Evolutionary conservation across 2,113 vertebrate species (phyloP).

Genomic region (Gymnorhina tibicen): DNA sequence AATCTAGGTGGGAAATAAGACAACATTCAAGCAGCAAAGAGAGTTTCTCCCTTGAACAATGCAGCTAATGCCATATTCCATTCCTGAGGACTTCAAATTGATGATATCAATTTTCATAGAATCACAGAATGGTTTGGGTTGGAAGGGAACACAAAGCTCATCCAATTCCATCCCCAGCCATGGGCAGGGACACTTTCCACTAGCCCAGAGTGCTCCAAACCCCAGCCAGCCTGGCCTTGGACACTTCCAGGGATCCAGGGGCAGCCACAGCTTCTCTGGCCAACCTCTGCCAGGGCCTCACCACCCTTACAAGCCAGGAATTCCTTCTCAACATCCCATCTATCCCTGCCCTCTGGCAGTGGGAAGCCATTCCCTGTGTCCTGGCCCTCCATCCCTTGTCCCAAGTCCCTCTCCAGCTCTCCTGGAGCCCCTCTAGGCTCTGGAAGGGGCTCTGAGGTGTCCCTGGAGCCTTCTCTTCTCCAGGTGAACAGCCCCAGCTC

Average conservation of each 20-base stretch:
- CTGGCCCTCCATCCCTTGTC: neutral
- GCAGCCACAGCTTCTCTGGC: neutral
- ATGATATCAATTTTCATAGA: neutral
- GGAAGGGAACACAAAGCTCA: neutral
- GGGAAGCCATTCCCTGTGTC: neutral
- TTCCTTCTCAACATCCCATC: neutral
- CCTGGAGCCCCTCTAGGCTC: neutral
- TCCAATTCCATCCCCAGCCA: neutral
- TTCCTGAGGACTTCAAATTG: neutral
- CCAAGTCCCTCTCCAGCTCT: neutral
- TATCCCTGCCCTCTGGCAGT: neutral
- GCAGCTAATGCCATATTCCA: neutral
- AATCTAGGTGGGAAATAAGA: neutral
- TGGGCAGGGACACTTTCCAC: neutral
- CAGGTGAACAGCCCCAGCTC: neutral
- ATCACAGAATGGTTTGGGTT: neutral
- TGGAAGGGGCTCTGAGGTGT: neutral
- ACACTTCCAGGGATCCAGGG: neutral
- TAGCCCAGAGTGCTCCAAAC: fast-evolving
- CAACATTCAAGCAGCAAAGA: neutral
- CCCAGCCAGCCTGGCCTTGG: fast-evolving
- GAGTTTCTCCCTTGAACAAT: neutral
- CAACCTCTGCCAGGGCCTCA: neutral
- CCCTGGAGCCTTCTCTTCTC: neutral
- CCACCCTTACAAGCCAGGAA: neutral